Evolutionary conservation across 2,888 invertebrate species (phyloP).

Genomic region (Dasysyrphus tricinctus): DNA sequence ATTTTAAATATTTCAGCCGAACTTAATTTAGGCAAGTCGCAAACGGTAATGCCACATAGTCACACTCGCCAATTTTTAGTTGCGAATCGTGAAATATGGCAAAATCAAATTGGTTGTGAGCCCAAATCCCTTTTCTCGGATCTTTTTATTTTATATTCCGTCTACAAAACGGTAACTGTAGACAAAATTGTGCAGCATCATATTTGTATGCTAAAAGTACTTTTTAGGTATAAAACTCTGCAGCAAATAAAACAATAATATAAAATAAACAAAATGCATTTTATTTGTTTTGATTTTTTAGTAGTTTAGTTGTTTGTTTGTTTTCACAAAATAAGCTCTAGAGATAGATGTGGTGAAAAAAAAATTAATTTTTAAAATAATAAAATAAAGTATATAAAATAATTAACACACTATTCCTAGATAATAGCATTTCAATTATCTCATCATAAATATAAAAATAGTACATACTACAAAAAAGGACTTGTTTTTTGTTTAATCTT

Average conservation of each 20-base stretch:
- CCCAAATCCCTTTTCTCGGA: too few relatives aligned
- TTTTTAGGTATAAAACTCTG: not conserved
- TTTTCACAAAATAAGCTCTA: conserved; percentile 66
- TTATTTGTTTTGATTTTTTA: conserved; percentile 63
- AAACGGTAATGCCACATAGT: too few relatives aligned
- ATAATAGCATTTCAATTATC: conserved; percentile 71
- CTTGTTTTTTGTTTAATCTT: conserved; percentile 36
- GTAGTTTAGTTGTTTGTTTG: conserved; percentile 54
- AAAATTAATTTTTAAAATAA: conserved; percentile 37
- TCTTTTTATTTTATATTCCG: too few relatives aligned
- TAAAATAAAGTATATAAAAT: conserved; percentile 44
- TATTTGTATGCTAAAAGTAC: too few relatives aligned
- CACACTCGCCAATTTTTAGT: too few relatives aligned
- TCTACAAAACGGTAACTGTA: too few relatives aligned
- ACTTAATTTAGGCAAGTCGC: too few relatives aligned
- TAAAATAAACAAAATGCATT: conserved; percentile 69
- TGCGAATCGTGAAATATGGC: too few relatives aligned
- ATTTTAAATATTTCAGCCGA: too few relatives aligned
- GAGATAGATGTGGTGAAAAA: conserved; percentile 39
- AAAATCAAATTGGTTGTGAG: too few relatives aligned
- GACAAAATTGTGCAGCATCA: too few relatives aligned
- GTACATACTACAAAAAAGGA: conserved; percentile 56
- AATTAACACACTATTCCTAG: conserved; percentile 71
- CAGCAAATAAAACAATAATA: conserved; percentile 44
- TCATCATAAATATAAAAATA: conserved; percentile 65